phyloP scores from a whole-genome alignment of 2,888 invertebrate species.

The Apamea monoglypha region DNA sequence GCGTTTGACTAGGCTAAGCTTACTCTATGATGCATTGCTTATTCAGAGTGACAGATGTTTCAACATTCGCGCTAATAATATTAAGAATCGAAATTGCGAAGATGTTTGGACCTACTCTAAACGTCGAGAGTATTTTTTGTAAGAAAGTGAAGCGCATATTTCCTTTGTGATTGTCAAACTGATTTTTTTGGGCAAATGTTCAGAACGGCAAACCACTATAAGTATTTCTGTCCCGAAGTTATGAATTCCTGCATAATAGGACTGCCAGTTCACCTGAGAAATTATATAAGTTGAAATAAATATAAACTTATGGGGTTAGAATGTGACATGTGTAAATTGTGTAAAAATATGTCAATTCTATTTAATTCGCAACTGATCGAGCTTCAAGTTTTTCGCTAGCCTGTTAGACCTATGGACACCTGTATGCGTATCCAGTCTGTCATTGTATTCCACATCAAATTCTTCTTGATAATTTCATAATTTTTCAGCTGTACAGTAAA shows the following conservation, averaged over 20 bases:
- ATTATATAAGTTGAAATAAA: background rate
- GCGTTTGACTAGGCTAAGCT: slow-evolving; percentile 4
- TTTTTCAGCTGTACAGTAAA: background rate
- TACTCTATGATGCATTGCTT: slow-evolving; percentile 23
- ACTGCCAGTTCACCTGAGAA: background rate
- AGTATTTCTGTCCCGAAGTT: background rate
- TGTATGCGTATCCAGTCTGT: background rate
- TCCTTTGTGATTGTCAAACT: background rate
- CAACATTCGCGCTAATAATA: slow-evolving; percentile 25
- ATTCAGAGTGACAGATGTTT: slow-evolving; percentile 31
- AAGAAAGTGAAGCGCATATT: background rate
- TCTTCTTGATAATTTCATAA: background rate
- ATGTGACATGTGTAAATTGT: background rate
- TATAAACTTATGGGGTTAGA: background rate
- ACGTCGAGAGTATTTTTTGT: background rate
- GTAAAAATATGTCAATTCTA: background rate
- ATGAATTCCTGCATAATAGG: background rate
- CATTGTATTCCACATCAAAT: background rate
- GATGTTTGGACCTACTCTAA: slow-evolving; percentile 12
- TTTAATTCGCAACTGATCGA: background rate
- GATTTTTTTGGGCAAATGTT: background rate
- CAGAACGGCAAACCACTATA: background rate
- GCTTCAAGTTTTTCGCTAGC: background rate
- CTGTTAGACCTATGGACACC: background rate
- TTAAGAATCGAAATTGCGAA: slow-evolving; percentile 1